Evolutionary conservation across 2,113 vertebrate genomes (phyloP).

Genomic region (Nesoenas mayeri): DNA sequence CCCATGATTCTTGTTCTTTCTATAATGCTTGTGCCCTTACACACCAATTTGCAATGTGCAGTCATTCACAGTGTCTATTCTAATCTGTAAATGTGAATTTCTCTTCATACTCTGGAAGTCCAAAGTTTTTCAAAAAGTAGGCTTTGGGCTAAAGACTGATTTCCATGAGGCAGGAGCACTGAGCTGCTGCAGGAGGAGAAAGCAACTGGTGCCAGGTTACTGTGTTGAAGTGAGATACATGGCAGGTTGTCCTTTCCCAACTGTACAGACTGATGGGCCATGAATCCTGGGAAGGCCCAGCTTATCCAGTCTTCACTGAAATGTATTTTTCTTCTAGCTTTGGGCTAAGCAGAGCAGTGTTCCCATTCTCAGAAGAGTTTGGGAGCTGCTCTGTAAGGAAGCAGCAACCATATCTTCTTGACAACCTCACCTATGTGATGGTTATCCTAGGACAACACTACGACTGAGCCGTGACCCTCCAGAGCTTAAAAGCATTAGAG

Average conservation of each 20-base stretch:
- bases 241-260: not conserved
- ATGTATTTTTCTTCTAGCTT: not conserved
- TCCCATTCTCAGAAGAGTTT: not conserved
- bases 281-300: not conserved
- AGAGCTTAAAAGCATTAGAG: not conserved
- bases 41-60: conserved; percentile 7
- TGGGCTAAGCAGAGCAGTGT: not conserved
- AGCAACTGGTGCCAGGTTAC: not conserved
- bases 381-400: not conserved
- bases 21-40: not conserved
- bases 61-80: not conserved
- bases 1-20: conserved; percentile 6
- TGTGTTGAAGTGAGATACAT: not conserved
- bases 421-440: not conserved
- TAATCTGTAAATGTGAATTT: not conserved
- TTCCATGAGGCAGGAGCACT: not conserved
- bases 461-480: not conserved
- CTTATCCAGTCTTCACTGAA: not conserved
- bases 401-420: not conserved
- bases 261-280: not conserved
- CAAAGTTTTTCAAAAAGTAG: not conserved
- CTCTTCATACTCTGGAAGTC: not conserved
- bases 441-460: not conserved
- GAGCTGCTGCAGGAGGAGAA: not conserved
- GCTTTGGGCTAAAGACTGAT: not conserved